These are phyloP conservation scores for Pelecanoides urinatrix DNA, from an alignment of 2,113 vertebrate species.

Conservation along the genomic window DNA sequence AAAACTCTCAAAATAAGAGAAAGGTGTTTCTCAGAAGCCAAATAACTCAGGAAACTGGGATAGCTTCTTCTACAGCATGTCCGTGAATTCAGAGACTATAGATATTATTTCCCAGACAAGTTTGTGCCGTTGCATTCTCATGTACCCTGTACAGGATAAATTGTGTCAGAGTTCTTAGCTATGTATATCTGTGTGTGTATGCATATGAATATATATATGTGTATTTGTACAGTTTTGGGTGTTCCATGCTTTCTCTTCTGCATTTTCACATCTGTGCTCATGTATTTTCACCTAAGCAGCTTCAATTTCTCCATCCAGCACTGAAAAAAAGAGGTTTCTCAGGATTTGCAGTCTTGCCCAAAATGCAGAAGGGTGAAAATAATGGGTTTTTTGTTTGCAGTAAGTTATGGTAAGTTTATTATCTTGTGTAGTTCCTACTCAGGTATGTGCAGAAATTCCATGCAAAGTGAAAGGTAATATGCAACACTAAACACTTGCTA, in stretches of 20 bases:
- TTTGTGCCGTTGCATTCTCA: not conserved
- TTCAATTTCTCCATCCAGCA: not conserved
- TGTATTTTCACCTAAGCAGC: not conserved
- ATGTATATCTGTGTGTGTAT: not conserved
- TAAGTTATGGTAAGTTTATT: not conserved
- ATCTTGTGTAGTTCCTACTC: not conserved
- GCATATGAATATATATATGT: not conserved
- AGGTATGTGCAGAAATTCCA: not conserved
- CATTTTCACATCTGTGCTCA: not conserved
- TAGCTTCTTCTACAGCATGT: rapidly evolving
- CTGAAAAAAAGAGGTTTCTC: not conserved
- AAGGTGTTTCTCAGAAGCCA: not conserved
- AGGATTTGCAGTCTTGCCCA: not conserved
- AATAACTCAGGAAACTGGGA: not conserved
- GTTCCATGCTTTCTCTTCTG: not conserved
- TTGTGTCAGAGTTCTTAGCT: not conserved
- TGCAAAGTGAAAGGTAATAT: not conserved
- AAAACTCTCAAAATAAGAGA: not conserved
- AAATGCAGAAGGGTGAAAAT: not conserved
- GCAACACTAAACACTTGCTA: not conserved
- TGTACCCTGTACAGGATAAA: not conserved
- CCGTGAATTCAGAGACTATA: not conserved
- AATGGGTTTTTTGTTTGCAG: not conserved
- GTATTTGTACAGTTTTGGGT: not conserved
- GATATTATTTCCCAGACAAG: not conserved